Base-by-base conservation (phyloP, 2,888 invertebrate species). In the Fragum whitleyi region DNA sequence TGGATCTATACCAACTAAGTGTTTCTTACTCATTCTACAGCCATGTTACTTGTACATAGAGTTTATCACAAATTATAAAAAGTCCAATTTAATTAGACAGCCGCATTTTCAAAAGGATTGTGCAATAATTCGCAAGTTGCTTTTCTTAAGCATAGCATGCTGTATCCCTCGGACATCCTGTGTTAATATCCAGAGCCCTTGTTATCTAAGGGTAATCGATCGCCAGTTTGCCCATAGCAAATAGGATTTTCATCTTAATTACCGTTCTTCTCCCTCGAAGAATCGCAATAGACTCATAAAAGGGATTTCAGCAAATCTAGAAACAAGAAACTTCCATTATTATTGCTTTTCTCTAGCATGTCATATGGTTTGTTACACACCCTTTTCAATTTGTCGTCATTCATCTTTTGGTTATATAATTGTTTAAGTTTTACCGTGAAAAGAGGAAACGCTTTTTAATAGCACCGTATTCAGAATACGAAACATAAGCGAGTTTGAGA, bases 241-340 rank as follows among this genome's bases (percentile, higher is more conserved):
- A 47, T 47, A 47, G 47, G 47, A 47, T 47, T 47, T 47, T 47
- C 19, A 47, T 47, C 47, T 47, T 47, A 47, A 47, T 47, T 47
- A 47, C 47, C 47, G 47, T 5, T 47, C 14, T 47, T 47, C 47
- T 47, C 47, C 14, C 47, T 47, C 7, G 2, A n/a, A 47, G 47
- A 16, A 47, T 14, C 47, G 23, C 26, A 57, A 23, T 26, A 6
- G 57, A 57, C 57, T 26, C 57, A 26, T 57, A 57, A 57, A 57
- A 26, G 14, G 23, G 57, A 26, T 57, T 57, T 57, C 23, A 11
- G 2, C n/a, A 61, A 61, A 61, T 29, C 61, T n/a, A n/a, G 32
- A 61, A 61, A 61, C 61, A 61, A 11, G 61, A 32, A 61, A 32
- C 61, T 32, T 28, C 61, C 61, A 61, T 61, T 61, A 61, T 26